These are phyloP conservation scores for Meriones psammophilus DNA, from an alignment of 2,797 vertebrate genomes.

Conservation along the genomic window DNA sequence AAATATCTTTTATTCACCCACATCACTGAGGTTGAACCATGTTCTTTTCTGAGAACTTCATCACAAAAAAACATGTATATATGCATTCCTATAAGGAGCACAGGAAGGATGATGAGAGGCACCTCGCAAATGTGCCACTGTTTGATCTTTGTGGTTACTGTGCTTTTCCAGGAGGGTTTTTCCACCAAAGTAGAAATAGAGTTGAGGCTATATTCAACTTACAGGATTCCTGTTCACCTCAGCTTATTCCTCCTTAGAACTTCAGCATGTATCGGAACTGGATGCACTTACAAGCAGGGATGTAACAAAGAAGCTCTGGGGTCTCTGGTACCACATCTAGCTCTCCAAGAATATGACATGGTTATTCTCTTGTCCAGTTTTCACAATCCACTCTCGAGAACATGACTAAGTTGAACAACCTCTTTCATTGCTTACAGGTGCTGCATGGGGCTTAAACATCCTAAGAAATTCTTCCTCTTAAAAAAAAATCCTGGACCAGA, in stretches of 20 bases:
- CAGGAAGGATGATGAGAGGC: neutral
- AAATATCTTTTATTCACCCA: neutral
- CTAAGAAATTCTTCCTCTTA: neutral
- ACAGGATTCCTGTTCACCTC: neutral
- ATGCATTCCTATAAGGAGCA: neutral
- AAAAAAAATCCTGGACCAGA: neutral
- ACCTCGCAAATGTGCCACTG: neutral
- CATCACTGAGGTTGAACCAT: neutral
- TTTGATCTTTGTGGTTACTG: neutral
- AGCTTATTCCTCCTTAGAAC: neutral
- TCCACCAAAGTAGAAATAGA: neutral
- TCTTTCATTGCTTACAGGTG: neutral
- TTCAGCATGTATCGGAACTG: neutral
- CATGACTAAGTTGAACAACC: neutral
- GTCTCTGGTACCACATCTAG: neutral
- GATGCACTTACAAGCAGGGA: neutral
- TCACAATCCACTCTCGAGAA: neutral
- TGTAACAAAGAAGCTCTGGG: neutral
- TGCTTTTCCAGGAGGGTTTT: neutral
- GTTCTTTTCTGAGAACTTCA: neutral
- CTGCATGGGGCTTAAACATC: fast-evolving
- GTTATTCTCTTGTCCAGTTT: neutral
- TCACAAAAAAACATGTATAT: neutral
- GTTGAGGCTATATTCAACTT: neutral
- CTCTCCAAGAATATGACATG: neutral